Base-by-base conservation (phyloP, 1,140 invertebrate genomes). In the Drosophila hydei region DNA sequence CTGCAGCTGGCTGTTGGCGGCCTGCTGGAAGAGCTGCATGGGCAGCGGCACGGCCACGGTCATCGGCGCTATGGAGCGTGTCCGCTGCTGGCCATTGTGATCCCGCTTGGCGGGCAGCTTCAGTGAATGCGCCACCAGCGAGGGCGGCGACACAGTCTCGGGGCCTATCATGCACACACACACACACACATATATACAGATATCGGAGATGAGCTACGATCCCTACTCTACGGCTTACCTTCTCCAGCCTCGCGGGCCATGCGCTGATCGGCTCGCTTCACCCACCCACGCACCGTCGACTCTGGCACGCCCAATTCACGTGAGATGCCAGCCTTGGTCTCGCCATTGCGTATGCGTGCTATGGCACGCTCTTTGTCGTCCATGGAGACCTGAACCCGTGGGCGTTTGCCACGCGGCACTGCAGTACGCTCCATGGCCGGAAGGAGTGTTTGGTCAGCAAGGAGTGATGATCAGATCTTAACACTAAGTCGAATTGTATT, bases 231-330 rank as follows among this genome's bases (percentile, higher is more conserved):
- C 1, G 27, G 67, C 84, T 70, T 38, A 72, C 77, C 43, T 4
- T 43, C 64, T 1, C 7, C 14, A 0, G 65, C 54, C 30, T 79
- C 78, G 38, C 75, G 84, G 0, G 72, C 65, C 14, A 76, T 42
- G 14, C 83, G 79, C 72, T 74, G 79, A 42, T 88, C 83, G 3
- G 84, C 79, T 0, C 83, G 59, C 56, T 88, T 88, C 3, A 88
- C 83, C 83, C 83, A 88, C 4, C 83, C 83, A 9, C 83, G 83
- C 16, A 88, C 83, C 5, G 83, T 88, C 3, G 83, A 88, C 67
- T 88, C 83, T 16, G 83, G 83, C 21, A 88, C 83, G 16, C 83
- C 83, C 9, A 88, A 55, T 25, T 88, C 83, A 1, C 83, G 69
- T 2, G 83, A 88, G 25, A 88, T 89, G 6, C 83, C 84, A 4